phyloP scores from a whole-genome alignment of 2,888 invertebrate genomes.

The Portevinia maculata region DNA sequence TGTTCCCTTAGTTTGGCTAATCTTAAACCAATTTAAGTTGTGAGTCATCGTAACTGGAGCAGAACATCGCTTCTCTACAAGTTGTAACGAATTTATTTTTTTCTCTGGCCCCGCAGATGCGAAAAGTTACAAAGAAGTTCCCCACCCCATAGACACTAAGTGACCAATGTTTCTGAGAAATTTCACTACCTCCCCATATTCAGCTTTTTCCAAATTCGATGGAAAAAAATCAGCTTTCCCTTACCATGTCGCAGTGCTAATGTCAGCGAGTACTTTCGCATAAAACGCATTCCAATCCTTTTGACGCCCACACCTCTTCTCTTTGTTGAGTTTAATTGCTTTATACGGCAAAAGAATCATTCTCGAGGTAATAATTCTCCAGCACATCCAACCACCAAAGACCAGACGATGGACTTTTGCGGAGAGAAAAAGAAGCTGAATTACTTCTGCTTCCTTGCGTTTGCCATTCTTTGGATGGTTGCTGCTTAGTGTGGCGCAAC shows the following conservation, averaged over 20 bases:
- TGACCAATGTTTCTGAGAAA: constrained; percentile 64
- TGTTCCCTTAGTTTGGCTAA: constrained; percentile 39
- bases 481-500: constrained; percentile 58
- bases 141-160: too few species aligned
- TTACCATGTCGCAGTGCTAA: constrained; percentile 20
- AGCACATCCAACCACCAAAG: constrained; percentile 9
- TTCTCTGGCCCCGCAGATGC: not conserved
- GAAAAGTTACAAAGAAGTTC: constrained; percentile 3
- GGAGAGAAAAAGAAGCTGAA: constrained; percentile 57
- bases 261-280: constrained; percentile 61
- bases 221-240: constrained; percentile 13
- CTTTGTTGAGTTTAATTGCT: constrained; percentile 71
- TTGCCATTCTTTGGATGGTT: constrained; percentile 44
- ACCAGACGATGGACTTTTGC: constrained; percentile 27
- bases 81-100: constrained; percentile 17
- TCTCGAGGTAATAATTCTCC: constrained; percentile 62
- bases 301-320: constrained; percentile 13
- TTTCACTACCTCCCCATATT: constrained; percentile 44
- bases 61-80: constrained; percentile 29
- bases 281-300: constrained; percentile 67
- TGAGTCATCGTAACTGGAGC: constrained; percentile 31
- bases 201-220: constrained; percentile 18
- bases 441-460: constrained; percentile 72
- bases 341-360: constrained; percentile 72
- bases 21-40: constrained; percentile 68